Base-by-base conservation (phyloP, 2,113 vertebrate species). In the Asarcornis scutulata region DNA sequence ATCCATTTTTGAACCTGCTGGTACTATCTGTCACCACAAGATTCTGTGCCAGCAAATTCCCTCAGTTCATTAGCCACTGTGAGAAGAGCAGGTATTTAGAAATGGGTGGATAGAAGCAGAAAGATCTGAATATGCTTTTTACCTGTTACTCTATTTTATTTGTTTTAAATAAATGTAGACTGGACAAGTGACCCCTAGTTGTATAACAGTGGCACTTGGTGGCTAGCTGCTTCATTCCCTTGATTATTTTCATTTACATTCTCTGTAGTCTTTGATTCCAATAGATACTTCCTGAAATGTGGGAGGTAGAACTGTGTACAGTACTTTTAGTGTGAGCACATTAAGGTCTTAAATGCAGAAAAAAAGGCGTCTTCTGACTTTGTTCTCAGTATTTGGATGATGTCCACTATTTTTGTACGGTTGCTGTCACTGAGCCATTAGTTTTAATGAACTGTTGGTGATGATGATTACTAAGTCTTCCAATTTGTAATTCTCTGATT, bases 311-410 rank as follows among this genome's bases (percentile, higher is more conserved):
- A 68, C 4, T 52, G 15, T 62, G 75, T 31, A 48, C 11, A 42
- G 2, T 20, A 72, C 13, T 73, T 21, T 11, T 9, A 66, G 8
- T 8, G 8, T 23, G n/a, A 11, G 22, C 18, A 27, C 0, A 0
- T 42, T 40, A 40, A 40, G 53, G 29, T 63, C 34, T 53, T 77
- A 34, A 11, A 23, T 2, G 17, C 29, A 76, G 18, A 4, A 52
- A 93, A 67, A 67, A 72, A 40, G 50, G 29, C 5, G 3, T 42
- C 63, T 36, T 83, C 23, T 38, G 36, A 10, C 14, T 87, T 87
- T 34, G 7, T 59, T 88, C 42, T 67, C 3, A 0, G 4, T 34
- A 69, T 44, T n/a, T 55, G 42, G 13, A 67, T 62, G 2, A 38
- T 38, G 76, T 16, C 15, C n/a, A 34, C 8, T 18, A 27, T 50